Evolutionary conservation across 2,888 invertebrate genomes (phyloP).

Genomic region (Xanthia togata): DNA sequence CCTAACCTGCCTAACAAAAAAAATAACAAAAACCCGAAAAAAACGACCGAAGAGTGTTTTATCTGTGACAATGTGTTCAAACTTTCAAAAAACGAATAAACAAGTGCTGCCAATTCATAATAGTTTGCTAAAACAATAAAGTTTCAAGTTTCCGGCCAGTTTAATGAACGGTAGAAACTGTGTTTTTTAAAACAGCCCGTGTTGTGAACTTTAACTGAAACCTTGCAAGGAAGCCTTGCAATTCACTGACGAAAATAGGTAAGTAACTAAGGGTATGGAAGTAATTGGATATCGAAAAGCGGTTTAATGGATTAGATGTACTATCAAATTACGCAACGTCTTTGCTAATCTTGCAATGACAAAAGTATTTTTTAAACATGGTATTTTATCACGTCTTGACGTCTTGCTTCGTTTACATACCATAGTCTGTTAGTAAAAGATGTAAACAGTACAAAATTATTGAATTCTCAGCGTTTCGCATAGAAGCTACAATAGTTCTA

Average conservation of each 20-base stretch:
- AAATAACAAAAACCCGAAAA: constrained; percentile 42
- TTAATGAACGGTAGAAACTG: constrained; percentile 58
- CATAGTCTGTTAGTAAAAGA: neutral
- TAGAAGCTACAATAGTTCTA: constrained; percentile 55
- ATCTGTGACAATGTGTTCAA: constrained; percentile 66
- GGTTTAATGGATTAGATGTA: constrained; percentile 59
- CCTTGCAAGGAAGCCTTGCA: constrained; percentile 77
- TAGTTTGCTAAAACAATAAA: constrained; percentile 51
- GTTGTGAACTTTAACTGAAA: constrained; percentile 72
- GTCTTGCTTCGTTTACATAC: neutral
- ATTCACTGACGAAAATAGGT: constrained; percentile 76
- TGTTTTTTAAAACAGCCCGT: constrained; percentile 69
- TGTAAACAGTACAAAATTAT: constrained; percentile 12
- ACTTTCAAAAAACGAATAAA: constrained; percentile 32
- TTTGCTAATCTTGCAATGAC: constrained; percentile 26
- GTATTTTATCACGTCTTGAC: neutral
- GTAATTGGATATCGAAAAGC: constrained; percentile 77
- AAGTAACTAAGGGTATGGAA: constrained; percentile 72
- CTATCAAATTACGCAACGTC: constrained; percentile 59
- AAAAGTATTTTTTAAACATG: neutral
- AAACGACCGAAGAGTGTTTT: constrained; percentile 43
- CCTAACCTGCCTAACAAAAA: constrained; percentile 59
- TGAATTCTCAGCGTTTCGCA: constrained; percentile 22
- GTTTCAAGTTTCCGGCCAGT: constrained; percentile 46
- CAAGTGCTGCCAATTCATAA: constrained; percentile 34